phyloP scores from a whole-genome alignment of 1,140 invertebrate genomes.

The Drosophila nebulosa region DNA sequence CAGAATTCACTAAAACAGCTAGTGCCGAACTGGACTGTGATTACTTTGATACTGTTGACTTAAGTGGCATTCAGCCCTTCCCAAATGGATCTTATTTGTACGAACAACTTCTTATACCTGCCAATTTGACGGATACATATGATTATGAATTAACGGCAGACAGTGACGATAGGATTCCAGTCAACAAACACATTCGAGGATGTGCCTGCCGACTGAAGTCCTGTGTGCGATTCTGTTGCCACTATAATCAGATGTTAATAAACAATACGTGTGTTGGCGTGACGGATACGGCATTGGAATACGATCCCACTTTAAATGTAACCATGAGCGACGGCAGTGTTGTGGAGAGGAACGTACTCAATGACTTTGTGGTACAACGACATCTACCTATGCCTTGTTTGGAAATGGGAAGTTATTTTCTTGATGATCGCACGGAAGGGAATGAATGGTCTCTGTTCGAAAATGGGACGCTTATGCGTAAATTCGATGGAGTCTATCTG shows the following conservation, averaged over 20 bases:
- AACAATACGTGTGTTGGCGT: conserved; percentile 9
- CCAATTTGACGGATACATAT: conserved; percentile 36
- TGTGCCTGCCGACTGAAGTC: conserved; percentile 49
- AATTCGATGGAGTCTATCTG: background rate
- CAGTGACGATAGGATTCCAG: conserved; percentile 2
- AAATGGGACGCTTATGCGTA: conserved; percentile 41
- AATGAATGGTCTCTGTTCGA: conserved; percentile 53
- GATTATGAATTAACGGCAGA: conserved; percentile 26
- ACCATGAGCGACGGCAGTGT: conserved; percentile 30
- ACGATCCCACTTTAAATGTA: conserved; percentile 43
- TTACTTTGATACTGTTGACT: conserved; percentile 56
- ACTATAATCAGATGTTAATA: conserved; percentile 7
- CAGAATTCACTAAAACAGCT: background rate
- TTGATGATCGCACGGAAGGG: conserved; percentile 21
- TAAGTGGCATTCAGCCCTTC: conserved; percentile 22
- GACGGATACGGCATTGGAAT: background rate
- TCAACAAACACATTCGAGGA: conserved; percentile 44
- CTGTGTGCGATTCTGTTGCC: conserved; percentile 64
- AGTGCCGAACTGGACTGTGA: conserved; percentile 21
- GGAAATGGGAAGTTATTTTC: background rate
- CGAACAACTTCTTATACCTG: conserved; percentile 49
- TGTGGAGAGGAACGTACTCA: conserved; percentile 27
- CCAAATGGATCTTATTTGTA: conserved; percentile 58
- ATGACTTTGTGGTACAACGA: conserved; percentile 50
- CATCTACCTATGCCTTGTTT: conserved; percentile 48